phyloP scores from a whole-genome alignment of 2,888 invertebrate species.

The Thelaira solivaga region DNA sequence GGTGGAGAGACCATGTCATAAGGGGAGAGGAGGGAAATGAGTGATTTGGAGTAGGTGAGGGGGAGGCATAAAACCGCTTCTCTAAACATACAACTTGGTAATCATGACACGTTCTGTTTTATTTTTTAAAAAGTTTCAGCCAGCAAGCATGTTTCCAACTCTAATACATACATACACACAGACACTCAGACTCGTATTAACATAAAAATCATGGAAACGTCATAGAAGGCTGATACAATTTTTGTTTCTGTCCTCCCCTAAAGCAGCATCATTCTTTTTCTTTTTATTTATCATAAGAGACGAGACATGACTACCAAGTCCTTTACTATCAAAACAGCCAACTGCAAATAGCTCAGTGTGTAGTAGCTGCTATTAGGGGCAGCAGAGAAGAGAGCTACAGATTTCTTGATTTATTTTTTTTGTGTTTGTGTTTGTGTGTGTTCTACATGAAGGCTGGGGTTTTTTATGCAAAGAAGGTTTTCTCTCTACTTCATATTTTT shows the following conservation, averaged over 20 bases:
- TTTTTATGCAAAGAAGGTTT: not conserved
- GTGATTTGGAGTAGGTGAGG: not conserved
- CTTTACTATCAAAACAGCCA: not conserved
- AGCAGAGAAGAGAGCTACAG: slow-evolving; percentile 29
- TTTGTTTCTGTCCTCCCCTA: slow-evolving; percentile 2
- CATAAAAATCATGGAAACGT: not conserved
- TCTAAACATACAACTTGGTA: not conserved
- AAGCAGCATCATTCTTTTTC: not conserved
- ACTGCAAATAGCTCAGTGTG: slow-evolving; percentile 6
- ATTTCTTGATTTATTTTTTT: slow-evolving; percentile 31
- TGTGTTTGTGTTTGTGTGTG: not conserved
- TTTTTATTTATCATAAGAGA: slow-evolving; percentile 32
- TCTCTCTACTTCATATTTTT: not conserved
- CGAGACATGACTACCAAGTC: slow-evolving; percentile 53
- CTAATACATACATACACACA: too few species aligned
- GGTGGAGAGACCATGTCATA: not conserved
- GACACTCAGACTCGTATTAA: too few species aligned
- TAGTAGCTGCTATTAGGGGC: not conserved
- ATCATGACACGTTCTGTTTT: not conserved
- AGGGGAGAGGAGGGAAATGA: too few species aligned
- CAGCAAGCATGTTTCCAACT: too few species aligned
- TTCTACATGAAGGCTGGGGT: slow-evolving; percentile 9
- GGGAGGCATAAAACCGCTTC: not conserved
- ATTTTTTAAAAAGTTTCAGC: not conserved
- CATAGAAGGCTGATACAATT: not conserved